phyloP scores from a whole-genome alignment of 2,888 invertebrate species.

The Meiosimyza decipiens region DNA sequence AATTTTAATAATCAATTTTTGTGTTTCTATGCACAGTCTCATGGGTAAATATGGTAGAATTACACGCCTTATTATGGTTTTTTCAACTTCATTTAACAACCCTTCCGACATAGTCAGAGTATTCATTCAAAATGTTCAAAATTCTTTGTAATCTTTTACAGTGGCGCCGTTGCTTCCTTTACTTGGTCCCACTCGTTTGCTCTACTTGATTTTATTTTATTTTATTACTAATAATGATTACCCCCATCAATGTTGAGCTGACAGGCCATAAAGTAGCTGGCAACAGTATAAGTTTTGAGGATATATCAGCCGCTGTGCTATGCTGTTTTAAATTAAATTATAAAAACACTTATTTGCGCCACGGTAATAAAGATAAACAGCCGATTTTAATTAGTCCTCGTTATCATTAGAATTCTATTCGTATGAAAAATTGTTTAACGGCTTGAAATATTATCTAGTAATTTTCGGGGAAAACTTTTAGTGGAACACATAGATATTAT shows the following conservation, averaged over 20 bases:
- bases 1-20: neutral
- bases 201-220: constrained; percentile 7
- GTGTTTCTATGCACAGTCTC: neutral
- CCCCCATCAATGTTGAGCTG: constrained; percentile 41
- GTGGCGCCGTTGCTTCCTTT: neutral
- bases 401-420: neutral
- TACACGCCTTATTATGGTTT: no score
- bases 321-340: neutral
- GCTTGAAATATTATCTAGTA: neutral
- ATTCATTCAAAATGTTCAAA: neutral
- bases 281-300: constrained; percentile 22
- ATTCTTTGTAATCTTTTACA: neutral
- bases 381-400: constrained; percentile 27
- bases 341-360: constrained; percentile 23
- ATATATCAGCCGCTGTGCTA: constrained; percentile 4
- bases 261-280: constrained; percentile 44
- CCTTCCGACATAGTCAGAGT: no score
- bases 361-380: constrained; percentile 31
- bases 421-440: neutral
- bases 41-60: no score
- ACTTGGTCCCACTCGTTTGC: neutral
- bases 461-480: constrained; percentile 1
- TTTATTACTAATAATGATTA: constrained; percentile 39
- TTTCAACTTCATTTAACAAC: no score
- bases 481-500: neutral